Conservation (phyloP, 2,888 invertebrate species). For the Marronus borbonicus region DNA sequence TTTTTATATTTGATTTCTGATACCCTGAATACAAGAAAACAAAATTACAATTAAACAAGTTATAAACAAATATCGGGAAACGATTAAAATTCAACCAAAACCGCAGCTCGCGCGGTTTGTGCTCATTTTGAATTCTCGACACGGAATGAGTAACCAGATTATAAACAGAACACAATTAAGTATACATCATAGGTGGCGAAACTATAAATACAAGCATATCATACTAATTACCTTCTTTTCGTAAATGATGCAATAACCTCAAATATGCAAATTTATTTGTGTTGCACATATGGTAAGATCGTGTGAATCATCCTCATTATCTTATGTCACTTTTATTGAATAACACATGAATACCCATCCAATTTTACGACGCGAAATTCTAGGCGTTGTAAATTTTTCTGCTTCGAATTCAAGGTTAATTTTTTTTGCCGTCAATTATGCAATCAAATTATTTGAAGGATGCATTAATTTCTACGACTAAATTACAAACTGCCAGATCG, state of each 20-base stretch:
- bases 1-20: no score
- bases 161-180: background rate
- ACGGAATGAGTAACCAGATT: constrained; percentile 10
- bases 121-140: background rate
- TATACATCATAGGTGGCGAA: background rate
- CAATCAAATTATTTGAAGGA: background rate
- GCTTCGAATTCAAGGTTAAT: constrained; percentile 26
- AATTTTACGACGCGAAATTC: background rate
- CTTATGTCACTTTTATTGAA: constrained; percentile 21
- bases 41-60: no score
- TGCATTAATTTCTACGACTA: background rate
- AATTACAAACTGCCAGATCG: background rate
- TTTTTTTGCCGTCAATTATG: background rate
- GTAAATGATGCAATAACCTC: constrained; percentile 18
- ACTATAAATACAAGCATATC: constrained; percentile 14
- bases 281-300: background rate
- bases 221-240: background rate
- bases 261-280: constrained; percentile 16
- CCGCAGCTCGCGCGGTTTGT: background rate
- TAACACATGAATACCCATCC: constrained; percentile 12
- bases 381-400: background rate
- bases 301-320: constrained; percentile 1
- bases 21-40: no score
- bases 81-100: background rate
- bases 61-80: no score